A percentile compares a stretch with the other conserved stretches of the same genome.
Conservation (phyloP, 1,140 invertebrate genomes). For the Drosophila nikananu region DNA sequence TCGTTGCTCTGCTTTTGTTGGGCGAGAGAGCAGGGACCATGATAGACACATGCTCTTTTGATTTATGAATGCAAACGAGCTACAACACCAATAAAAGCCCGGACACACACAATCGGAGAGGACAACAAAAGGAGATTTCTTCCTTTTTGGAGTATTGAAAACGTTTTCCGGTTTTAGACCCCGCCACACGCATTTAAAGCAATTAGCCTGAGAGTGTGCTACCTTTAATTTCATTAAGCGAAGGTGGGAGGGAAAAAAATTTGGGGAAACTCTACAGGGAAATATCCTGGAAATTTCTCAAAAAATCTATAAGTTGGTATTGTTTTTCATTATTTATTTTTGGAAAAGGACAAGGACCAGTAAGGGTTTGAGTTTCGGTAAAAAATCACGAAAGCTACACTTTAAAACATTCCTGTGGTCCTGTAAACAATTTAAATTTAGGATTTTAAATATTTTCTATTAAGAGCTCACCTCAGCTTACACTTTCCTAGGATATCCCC, state of each 20-base stretch:
- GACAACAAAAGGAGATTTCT: slow-evolving; percentile 14
- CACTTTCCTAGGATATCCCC: background rate
- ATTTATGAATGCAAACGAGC: slow-evolving; percentile 81
- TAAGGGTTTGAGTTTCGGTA: background rate
- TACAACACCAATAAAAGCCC: slow-evolving; percentile 41
- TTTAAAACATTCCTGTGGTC: no score
- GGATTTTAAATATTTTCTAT: background rate
- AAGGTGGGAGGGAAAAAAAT: background rate
- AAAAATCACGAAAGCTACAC: background rate
- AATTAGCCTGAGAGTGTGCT: slow-evolving; percentile 64
- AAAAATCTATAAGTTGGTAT: background rate
- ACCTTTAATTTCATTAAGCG: slow-evolving; percentile 67
- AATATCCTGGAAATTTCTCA: background rate
- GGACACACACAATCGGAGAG: slow-evolving; percentile 33
- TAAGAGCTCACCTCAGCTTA: fast-evolving
- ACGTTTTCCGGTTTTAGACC: slow-evolving; percentile 14
- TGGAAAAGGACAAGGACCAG: background rate
- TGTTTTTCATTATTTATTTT: background rate
- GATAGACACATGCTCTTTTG: slow-evolving; percentile 80
- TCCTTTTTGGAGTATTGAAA: slow-evolving; percentile 36
- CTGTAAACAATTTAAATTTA: no score
- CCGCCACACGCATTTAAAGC: slow-evolving; percentile 63
- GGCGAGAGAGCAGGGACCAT: slow-evolving; percentile 39
- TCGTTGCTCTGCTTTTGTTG: slow-evolving; percentile 67
- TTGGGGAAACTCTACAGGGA: background rate